These are phyloP conservation scores for Spodoptera littoralis DNA, from an alignment of 2,888 invertebrate genomes.

Conservation along the genomic window DNA sequence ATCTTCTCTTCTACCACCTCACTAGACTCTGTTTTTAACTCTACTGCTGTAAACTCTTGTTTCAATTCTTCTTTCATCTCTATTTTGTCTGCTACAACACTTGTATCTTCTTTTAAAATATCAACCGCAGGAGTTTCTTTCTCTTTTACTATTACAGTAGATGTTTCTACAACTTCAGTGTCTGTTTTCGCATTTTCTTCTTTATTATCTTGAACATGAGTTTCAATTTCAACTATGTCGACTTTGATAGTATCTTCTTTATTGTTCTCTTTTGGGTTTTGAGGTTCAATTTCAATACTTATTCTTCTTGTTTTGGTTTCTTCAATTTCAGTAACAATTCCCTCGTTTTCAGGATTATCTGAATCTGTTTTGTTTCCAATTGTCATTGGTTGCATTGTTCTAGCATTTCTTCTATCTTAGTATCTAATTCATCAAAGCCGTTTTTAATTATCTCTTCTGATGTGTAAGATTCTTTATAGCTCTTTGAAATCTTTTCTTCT, in stretches of 20 bases:
- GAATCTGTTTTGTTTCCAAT: background rate
- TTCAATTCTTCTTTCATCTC: no score
- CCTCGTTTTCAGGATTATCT: background rate
- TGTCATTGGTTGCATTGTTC: constrained; percentile 21
- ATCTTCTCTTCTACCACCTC: constrained; percentile 7
- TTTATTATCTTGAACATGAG: constrained; percentile 1
- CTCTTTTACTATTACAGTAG: background rate
- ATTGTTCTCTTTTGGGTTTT: background rate
- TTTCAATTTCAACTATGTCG: constrained; percentile 24
- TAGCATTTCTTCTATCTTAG: constrained; percentile 39
- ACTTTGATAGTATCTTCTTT: constrained; percentile 16
- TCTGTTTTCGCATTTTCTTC: constrained; percentile 16
- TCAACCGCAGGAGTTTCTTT: constrained; percentile 1
- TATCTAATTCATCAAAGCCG: constrained; percentile 28
- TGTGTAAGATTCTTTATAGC: constrained; percentile 28
- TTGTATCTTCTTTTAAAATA: background rate
- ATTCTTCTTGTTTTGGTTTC: constrained; percentile 17
- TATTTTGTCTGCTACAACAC: background rate
- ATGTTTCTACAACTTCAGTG: background rate
- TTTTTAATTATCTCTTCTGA: constrained; percentile 19
- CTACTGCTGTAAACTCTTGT: background rate
- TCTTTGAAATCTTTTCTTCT: constrained; percentile 44
- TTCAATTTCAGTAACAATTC: background rate
- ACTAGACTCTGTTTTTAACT: background rate
- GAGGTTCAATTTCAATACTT: constrained; percentile 27